phyloP scores from a whole-genome alignment of 2,113 vertebrate genomes.

The Anolis sagrei region DNA sequence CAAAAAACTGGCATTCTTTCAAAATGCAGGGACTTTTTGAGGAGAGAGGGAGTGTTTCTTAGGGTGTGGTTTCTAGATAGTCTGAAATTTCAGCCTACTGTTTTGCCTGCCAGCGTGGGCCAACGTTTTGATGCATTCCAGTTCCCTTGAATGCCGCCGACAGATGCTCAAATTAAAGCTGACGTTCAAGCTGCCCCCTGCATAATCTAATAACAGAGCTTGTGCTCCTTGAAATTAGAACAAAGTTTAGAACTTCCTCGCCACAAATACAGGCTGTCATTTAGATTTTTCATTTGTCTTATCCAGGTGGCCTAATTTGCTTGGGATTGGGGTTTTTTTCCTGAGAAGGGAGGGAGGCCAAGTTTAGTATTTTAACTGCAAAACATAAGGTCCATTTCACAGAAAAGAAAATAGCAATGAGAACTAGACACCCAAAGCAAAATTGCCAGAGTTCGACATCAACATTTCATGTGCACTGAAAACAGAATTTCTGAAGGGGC shows the following conservation, averaged over 20 bases:
- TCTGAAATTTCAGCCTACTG: slow-evolving; percentile 71
- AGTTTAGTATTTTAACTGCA: slow-evolving; percentile 15
- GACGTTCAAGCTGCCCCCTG: slow-evolving; percentile 52
- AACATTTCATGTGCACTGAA: neutral
- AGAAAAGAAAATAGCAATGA: neutral
- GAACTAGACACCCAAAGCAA: neutral
- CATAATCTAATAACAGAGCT: slow-evolving; percentile 67
- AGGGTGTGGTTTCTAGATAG: slow-evolving; percentile 73
- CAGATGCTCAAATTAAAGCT: slow-evolving; percentile 71
- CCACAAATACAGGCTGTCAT: slow-evolving; percentile 48
- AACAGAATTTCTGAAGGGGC: neutral
- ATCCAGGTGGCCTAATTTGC: slow-evolving; percentile 36
- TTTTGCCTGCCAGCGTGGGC: slow-evolving; percentile 65
- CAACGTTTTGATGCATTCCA: slow-evolving; percentile 71
- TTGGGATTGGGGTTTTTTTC: no score
- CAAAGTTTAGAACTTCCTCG: slow-evolving; percentile 44
- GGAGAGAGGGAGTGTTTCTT: slow-evolving; percentile 9
- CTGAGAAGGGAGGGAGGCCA: neutral
- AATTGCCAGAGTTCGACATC: neutral
- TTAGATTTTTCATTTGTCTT: slow-evolving; percentile 45
- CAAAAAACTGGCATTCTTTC: slow-evolving; percentile 56
- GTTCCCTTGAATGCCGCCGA: slow-evolving; percentile 59
- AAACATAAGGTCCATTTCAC: slow-evolving; percentile 41
- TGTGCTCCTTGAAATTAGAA: slow-evolving; percentile 49
- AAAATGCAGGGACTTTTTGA: slow-evolving; percentile 51